A percentile compares a stretch with the other conserved stretches of the same genome.
Evolutionary conservation across 2,888 invertebrate genomes (phyloP).

Genomic region (Sarcophaga rosellei): DNA sequence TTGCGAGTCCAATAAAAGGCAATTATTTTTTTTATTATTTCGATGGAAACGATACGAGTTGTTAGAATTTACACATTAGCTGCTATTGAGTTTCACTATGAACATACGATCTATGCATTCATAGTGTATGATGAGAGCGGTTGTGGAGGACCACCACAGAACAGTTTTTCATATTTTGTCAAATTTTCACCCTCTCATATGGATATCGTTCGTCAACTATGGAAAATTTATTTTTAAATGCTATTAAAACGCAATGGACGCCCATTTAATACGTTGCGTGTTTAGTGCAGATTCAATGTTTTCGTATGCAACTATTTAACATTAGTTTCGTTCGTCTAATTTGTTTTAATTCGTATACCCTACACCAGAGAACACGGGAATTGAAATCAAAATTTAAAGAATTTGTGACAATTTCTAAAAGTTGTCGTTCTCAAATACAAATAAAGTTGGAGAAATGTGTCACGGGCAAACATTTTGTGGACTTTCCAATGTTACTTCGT

Average conservation of each 20-base stretch:
- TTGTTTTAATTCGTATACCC: not conserved
- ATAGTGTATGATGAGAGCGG: not conserved
- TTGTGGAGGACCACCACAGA: too few relatives aligned
- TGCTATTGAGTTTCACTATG: constrained; percentile 3
- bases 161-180: constrained; percentile 65
- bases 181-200: constrained; percentile 72
- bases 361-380: not conserved
- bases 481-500: too few relatives aligned
- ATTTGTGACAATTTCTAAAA: too few relatives aligned
- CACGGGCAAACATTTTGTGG: too few relatives aligned
- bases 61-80: constrained; percentile 53
- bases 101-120: constrained; percentile 14
- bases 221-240: constrained; percentile 62
- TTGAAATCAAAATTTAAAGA: not conserved
- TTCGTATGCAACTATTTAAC: constrained; percentile 38
- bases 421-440: too few relatives aligned
- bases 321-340: not conserved
- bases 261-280: constrained; percentile 61
- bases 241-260: constrained; percentile 65
- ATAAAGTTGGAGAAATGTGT: too few relatives aligned
- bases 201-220: constrained; percentile 44
- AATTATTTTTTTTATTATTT: not conserved
- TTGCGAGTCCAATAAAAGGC: too few relatives aligned
- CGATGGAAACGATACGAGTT: constrained; percentile 10
- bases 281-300: constrained; percentile 37